Base-by-base conservation (phyloP, 37 sponge, comb jelly and placozoan genomes). In the Ephydatia muelleri region DNA sequence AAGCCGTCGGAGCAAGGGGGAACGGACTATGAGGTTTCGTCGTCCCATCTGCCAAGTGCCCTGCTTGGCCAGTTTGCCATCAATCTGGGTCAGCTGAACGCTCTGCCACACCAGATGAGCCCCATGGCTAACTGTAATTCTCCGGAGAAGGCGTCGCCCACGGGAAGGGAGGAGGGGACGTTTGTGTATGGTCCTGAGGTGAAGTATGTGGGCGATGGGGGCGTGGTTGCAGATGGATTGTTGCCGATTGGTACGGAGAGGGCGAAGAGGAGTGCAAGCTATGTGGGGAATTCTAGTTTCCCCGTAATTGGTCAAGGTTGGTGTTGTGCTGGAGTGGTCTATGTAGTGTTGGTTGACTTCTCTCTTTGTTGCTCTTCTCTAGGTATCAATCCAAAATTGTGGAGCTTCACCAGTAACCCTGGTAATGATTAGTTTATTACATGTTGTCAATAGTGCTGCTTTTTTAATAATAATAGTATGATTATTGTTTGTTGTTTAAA, bases 221-320 rank as follows among this genome's bases (percentile, higher is more conserved):
- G 37, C 13, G 72, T 19, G 1, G 43, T 19, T 3, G 67, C 48
- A 0, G 91, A 78, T 0, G 30, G 64, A 26, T 69, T 85, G 67
- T 70, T 84, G 25, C 93, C 93, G 0, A 93, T 93, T 69, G 93
- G 93, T 26, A 93, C 90, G 29, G 93, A 93, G 87, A 83, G 93
- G 48, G 92, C 92, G 0, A 85, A 92, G 47, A 88, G 88, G 67
- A 70, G 82, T 29, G 28, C 79, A 6, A 35, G 8, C 35, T n/a
- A 26, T 38, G 75, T 3, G 35, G 75, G 75, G 9, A 38, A 11
- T 34, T 76, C 75, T 16, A 27, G 75, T 34, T 75, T 72, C n/a
- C 29, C 74, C 65, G 49, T 73, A 31, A 28, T 85, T 32, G 49
- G 71, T 29, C 78, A 78, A 66, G 87, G 87, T 86, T 33, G 13